Base-by-base conservation (phyloP, 2,797 vertebrate species). In the Epinephelus awoara region DNA sequence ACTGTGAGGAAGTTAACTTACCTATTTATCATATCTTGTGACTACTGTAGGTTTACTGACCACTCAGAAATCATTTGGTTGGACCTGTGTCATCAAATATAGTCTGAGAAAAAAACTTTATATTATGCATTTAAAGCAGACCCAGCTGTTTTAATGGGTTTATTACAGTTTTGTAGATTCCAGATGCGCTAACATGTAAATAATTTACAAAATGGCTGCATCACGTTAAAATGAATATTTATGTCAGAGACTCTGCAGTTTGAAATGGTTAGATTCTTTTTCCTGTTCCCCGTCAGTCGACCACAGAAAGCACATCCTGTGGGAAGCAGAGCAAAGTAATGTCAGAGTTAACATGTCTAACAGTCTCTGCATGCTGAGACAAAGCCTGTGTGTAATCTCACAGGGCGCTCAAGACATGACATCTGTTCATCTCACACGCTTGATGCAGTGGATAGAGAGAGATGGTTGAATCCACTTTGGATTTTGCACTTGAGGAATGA, bases 341-440 rank as follows among this genome's bases (percentile, higher is more conserved):
- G 58, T 84, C 70, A 68, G 67, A 74, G 73, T 86, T 79, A 89
- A 92, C 77, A 72, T 72, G 64, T 83, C 82, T 77, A 68, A 67
- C 73, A 34, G 75, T 62, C 82, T 80, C 58, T 80, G 75, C 92
- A 86, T 86, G 87, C 89, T 80, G 86, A 83, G 83, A 85, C 88
- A 75, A 65, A 89, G 84, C 82, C 85, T 76, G 83, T 56, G 17
- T 79, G 78, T 79, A 80, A 89, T 85, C 83, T 76, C 44, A 15
- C 54, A 68, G 55, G 71, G 54, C 77, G 74, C 67, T 91, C 75
- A 70, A 79, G 74, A 84, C 77, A 80, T 74, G 82, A 80, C 80
- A 89, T 89, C 87, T 79, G 72, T 58, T 81, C 79, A 82, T 90
- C 78, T 84, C 67, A 62, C 75, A 79, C 44, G 14, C 72, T 72